phyloP scores from a whole-genome alignment of 2,113 vertebrate species.

The Galbula dea region DNA sequence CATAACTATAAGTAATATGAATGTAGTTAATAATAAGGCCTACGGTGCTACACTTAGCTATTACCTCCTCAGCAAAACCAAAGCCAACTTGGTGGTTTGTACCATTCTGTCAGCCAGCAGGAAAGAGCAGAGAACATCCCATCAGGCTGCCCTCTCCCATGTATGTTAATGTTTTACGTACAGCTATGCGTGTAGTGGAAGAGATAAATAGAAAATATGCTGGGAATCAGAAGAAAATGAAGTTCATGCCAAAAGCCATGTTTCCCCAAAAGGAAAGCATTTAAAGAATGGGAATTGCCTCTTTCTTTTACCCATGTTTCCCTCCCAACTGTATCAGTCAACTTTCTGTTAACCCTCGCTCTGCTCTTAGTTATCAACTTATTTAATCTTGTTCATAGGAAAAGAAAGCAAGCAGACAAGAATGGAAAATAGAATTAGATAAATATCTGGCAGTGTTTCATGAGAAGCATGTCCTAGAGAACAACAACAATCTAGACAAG shows the following conservation, averaged over 20 bases:
- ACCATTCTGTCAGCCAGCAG: not conserved
- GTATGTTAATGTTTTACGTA: conserved; percentile 4
- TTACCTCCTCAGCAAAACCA: not conserved
- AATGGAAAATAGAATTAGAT: not conserved
- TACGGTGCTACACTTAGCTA: not conserved
- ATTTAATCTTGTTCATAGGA: not conserved
- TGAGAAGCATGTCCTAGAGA: not conserved
- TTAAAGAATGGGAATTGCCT: not conserved
- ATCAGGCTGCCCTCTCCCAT: not conserved
- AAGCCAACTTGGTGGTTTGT: not conserved
- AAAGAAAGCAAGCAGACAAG: not conserved
- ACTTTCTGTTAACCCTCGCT: not conserved
- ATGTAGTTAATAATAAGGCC: not conserved
- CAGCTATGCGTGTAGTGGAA: not conserved
- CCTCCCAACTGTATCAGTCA: not conserved
- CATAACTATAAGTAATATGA: not conserved
- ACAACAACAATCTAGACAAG: not conserved
- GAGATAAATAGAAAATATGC: not conserved
- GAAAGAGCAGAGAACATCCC: not conserved
- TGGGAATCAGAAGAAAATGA: not conserved
- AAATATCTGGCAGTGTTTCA: conserved; percentile 6
- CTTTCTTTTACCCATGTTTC: conserved; percentile 20
- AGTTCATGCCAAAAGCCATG: not conserved
- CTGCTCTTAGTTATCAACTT: not conserved
- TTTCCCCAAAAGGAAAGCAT: not conserved